phyloP scores from a whole-genome alignment of 2,113 vertebrate genomes.

The Campylomormyrus numenius region DNA sequence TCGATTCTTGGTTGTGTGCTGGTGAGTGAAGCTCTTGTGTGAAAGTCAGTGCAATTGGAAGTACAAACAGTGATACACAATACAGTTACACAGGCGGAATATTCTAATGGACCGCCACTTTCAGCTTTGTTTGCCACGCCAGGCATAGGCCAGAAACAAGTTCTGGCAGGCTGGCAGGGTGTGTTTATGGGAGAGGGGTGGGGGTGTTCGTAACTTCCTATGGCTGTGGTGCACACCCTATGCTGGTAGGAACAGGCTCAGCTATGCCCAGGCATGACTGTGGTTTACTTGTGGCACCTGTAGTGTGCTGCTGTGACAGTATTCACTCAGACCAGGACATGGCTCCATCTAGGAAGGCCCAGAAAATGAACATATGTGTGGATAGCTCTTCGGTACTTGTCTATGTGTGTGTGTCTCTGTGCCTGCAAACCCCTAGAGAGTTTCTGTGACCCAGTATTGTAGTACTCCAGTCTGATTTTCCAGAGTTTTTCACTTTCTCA shows the following conservation, averaged over 20 bases:
- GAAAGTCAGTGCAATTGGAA: background rate
- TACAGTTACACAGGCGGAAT: background rate
- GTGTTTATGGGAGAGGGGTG: background rate
- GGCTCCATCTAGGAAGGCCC: background rate
- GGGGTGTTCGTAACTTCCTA: background rate
- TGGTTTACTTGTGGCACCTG: background rate
- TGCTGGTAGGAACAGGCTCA: background rate
- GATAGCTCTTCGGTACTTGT: background rate
- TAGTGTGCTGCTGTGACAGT: background rate
- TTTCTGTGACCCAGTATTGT: background rate
- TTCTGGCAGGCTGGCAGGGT: background rate
- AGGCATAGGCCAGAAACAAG: background rate
- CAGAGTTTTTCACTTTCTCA: background rate
- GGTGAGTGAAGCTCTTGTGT: background rate
- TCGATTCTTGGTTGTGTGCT: background rate
- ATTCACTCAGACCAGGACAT: background rate
- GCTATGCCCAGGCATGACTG: background rate
- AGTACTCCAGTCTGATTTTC: background rate
- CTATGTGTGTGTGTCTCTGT: background rate
- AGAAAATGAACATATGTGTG: constrained; percentile 2
- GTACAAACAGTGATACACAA: background rate
- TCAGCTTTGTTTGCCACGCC: background rate
- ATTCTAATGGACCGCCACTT: background rate
- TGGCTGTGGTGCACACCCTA: background rate
- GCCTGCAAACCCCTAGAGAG: too few relatives aligned